These are phyloP conservation scores for Philereme transversata DNA, from an alignment of 2,888 invertebrate genomes.

Conservation along the genomic window DNA sequence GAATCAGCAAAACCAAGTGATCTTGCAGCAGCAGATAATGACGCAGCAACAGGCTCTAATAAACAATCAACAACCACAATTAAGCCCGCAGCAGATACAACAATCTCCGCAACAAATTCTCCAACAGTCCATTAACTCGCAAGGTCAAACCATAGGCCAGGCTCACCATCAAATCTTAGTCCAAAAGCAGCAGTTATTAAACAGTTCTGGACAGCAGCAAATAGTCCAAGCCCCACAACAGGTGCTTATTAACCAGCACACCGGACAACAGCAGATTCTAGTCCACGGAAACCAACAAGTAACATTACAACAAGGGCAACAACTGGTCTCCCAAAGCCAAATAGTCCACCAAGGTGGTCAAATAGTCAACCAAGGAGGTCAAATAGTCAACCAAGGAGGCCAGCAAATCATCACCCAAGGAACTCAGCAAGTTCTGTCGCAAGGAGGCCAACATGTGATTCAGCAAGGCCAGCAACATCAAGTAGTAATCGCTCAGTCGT, in stretches of 20 bases:
- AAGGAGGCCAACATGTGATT: conserved; percentile 79
- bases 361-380: conserved; percentile 75
- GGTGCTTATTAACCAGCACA: conserved; percentile 77
- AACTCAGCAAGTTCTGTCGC: conserved; percentile 73
- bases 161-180: conserved; percentile 79
- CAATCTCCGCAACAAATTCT: conserved; percentile 85
- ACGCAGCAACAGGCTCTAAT: conserved; percentile 77
- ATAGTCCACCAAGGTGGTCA: conserved; percentile 79
- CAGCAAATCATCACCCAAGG: conserved; percentile 75
- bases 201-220: conserved; percentile 80
- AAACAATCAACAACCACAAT: conserved; percentile 72
- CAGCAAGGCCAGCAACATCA: conserved; percentile 79
- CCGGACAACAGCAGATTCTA: conserved; percentile 77
- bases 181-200: conserved; percentile 84
- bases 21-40: conserved; percentile 84
- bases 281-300: conserved; percentile 81
- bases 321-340: conserved; percentile 75
- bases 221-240: conserved; percentile 81
- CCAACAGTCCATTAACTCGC: conserved; percentile 83
- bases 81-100: conserved; percentile 83
- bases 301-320: conserved; percentile 75
- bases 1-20: conserved; percentile 79
- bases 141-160: conserved; percentile 78
- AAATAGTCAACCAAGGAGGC: conserved; percentile 73
- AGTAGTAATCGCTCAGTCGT: conserved; percentile 75